Conservation (phyloP, 2,113 vertebrate genomes). For the Elanoides forficatus region DNA sequence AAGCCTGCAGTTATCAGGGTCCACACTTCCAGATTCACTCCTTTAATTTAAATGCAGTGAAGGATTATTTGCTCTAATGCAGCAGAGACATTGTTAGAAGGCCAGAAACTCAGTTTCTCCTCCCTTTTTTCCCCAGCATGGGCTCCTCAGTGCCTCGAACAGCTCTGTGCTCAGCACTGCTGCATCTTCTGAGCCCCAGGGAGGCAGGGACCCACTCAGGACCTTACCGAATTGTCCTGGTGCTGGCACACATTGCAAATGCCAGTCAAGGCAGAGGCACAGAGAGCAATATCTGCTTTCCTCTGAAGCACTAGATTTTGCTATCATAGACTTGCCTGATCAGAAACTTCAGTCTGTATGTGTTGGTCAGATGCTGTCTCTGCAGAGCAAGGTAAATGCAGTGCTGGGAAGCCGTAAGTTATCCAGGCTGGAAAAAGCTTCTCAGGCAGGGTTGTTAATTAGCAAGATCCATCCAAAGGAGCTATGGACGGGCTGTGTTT, state of each 20-base stretch:
- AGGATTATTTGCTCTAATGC: background rate
- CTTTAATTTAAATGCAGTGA: background rate
- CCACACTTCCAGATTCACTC: background rate
- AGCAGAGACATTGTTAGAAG: background rate
- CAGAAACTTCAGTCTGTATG: accelerated
- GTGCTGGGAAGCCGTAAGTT: background rate
- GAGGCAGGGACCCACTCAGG: background rate
- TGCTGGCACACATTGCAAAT: background rate
- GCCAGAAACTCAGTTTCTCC: background rate
- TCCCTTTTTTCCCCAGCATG: background rate
- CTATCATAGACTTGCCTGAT: background rate
- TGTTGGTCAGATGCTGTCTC: background rate
- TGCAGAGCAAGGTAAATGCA: background rate
- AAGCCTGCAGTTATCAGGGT: background rate
- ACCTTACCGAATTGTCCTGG: background rate
- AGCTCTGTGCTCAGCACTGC: background rate
- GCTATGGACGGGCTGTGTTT: accelerated
- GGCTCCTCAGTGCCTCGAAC: background rate
- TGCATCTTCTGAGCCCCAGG: background rate
- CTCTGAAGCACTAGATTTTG: background rate
- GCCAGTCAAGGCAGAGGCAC: background rate
- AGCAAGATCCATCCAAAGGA: background rate
- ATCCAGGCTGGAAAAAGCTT: background rate
- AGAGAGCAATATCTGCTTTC: background rate
- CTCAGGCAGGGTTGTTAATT: background rate